Conservation (phyloP, 2,113 vertebrate species). For the Cairina moschata region DNA sequence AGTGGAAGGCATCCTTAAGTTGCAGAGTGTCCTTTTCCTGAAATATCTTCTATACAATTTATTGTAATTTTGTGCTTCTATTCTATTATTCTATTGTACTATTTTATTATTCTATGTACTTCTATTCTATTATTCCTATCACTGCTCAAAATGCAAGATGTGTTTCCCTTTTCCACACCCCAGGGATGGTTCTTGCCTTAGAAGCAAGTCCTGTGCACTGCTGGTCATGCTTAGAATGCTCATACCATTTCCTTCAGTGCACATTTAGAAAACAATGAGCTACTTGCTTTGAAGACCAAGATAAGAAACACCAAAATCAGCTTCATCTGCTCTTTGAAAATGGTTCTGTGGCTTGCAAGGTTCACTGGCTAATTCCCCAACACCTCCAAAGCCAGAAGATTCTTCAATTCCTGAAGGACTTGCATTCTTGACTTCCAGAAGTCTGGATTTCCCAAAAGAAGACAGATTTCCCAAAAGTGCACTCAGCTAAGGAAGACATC, state of each 20-base stretch:
- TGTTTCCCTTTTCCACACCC: not conserved
- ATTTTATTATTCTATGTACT: too few relatives aligned
- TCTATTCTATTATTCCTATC: not conserved
- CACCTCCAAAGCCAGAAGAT: not conserved
- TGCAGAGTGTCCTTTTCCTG: not conserved
- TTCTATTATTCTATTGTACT: too few relatives aligned
- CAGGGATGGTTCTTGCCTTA: not conserved
- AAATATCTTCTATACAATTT: not conserved
- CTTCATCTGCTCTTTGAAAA: not conserved
- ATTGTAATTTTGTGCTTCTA: not conserved
- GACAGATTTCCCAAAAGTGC: not conserved
- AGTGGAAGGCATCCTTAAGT: not conserved
- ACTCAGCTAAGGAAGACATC: not conserved
- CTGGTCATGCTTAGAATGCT: not conserved
- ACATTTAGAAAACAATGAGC: not conserved
- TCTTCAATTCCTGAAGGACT: too few relatives aligned
- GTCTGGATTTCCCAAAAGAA: not conserved
- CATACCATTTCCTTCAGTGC: not conserved
- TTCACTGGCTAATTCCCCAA: not conserved
- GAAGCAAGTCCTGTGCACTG: not conserved
- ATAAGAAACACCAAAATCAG: not conserved
- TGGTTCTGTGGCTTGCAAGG: not conserved
- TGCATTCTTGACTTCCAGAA: not conserved
- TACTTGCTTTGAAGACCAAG: not conserved
- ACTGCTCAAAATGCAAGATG: not conserved